These are phyloP conservation scores for Poeciliopsis turneri DNA, from an alignment of 2,797 vertebrate species.

Conservation along the genomic window DNA sequence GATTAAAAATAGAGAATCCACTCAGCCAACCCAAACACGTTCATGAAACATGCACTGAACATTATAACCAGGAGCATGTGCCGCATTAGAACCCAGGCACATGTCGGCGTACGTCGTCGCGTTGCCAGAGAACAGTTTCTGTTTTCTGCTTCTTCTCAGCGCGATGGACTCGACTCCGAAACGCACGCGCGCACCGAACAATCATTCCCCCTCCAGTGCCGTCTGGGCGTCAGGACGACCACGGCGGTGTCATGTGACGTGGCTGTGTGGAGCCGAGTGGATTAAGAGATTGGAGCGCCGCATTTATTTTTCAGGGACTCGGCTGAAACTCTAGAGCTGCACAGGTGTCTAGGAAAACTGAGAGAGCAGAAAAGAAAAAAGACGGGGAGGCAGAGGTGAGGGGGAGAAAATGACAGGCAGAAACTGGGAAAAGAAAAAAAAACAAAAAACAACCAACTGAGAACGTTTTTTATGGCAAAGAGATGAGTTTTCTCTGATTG, in stretches of 20 bases:
- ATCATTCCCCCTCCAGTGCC: constrained; percentile 76
- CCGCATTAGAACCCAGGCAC: constrained; percentile 11
- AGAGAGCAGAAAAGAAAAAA: constrained; percentile 50
- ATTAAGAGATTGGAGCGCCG: constrained; percentile 98
- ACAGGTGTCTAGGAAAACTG: constrained; percentile 94
- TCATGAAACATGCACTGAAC: neutral
- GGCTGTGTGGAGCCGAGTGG: constrained; percentile 95
- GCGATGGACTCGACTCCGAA: constrained; percentile 9
- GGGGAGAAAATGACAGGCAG: constrained; percentile 44
- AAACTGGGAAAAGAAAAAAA: constrained; percentile 17
- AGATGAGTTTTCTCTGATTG: neutral
- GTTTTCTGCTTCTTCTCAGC: constrained; percentile 22
- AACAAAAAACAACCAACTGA: neutral
- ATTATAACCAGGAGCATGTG: neutral
- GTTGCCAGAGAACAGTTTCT: constrained; percentile 9
- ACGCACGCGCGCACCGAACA: constrained; percentile 47
- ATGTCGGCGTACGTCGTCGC: neutral
- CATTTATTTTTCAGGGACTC: constrained; percentile 98
- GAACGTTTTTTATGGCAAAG: constrained; percentile 8
- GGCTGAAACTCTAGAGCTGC: constrained; percentile 93
- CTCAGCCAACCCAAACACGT: neutral
- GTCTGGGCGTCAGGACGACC: constrained; percentile 88
- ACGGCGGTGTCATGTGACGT: constrained; percentile 95
- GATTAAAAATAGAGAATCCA: constrained; percentile 9
- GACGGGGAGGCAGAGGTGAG: constrained; percentile 36